Conservation (phyloP, 2,113 vertebrate species). For the Lagenorhynchus albirostris region DNA sequence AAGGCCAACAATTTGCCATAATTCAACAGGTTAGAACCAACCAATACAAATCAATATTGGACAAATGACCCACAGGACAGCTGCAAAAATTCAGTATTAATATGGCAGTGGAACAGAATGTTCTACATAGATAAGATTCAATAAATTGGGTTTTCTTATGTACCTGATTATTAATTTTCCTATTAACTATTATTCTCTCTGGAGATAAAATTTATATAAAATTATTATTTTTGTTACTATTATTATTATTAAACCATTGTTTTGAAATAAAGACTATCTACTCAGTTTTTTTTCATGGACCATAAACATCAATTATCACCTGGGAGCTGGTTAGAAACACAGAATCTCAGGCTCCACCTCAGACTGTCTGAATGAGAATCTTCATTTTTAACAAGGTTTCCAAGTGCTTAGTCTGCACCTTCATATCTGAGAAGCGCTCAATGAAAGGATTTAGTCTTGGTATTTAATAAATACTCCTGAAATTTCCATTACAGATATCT, state of each 20-base stretch:
- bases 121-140: neutral
- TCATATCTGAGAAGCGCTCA: neutral
- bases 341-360: neutral
- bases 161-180: neutral
- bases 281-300: neutral
- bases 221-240: neutral
- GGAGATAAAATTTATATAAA: neutral
- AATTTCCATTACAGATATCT: neutral
- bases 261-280: neutral
- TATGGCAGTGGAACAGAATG: neutral
- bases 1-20: neutral
- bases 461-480: neutral
- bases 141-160: neutral
- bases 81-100: neutral
- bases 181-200: neutral
- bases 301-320: neutral
- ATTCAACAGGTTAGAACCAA: neutral
- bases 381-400: neutral
- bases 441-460: neutral
- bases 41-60: neutral
- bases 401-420: neutral
- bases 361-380: neutral
- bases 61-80: neutral
- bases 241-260: neutral
- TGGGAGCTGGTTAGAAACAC: neutral